A percentile compares a stretch with the other conserved stretches of the same genome.
Evolutionary conservation across 1,140 invertebrate species (phyloP).

Genomic region (Drosophila lacertosa): DNA sequence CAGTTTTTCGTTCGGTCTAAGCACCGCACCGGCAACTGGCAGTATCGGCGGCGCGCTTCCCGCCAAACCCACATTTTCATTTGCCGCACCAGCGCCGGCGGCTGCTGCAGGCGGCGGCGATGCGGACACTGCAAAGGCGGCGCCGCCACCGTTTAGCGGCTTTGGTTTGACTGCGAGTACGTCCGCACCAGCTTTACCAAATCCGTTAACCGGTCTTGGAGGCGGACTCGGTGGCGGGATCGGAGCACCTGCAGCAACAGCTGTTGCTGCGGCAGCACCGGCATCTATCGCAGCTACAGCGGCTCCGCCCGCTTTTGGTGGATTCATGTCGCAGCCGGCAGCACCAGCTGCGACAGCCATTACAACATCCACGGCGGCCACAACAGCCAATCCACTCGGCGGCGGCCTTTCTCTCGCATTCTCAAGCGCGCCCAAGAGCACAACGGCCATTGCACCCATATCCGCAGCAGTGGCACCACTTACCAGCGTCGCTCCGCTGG

Average conservation of each 20-base stretch:
- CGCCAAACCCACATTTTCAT: conserved; percentile 61
- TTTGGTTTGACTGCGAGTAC: conserved; percentile 42
- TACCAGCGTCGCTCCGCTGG: conserved; percentile 10
- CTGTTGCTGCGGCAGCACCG: conserved; percentile 26
- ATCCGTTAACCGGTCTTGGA: conserved; percentile 25
- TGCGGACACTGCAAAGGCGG: conserved; percentile 47
- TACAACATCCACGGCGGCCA: not conserved
- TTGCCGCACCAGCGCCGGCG: conserved; percentile 43
- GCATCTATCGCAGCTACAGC: conserved; percentile 6
- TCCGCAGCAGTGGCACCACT: conserved; percentile 35
- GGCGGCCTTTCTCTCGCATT: conserved; percentile 25
- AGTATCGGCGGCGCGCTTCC: conserved; percentile 29
- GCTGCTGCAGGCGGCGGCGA: conserved; percentile 46
- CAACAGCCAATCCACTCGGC: conserved; percentile 30
- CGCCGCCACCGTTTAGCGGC: conserved; percentile 54
- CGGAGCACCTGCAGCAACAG: conserved; percentile 35
- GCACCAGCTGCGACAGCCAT: conserved; percentile 28
- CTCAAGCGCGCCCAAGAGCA: conserved; percentile 43
- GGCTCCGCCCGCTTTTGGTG: conserved; percentile 33
- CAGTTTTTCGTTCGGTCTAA: conserved; percentile 55
- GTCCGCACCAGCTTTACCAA: conserved; percentile 12
- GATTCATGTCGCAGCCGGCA: conserved; percentile 42
- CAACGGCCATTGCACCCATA: conserved; percentile 33
- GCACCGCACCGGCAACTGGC: conserved; percentile 24
- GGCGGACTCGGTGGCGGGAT: conserved; percentile 17